These are phyloP conservation scores for Acestrorhynchus altus DNA, from an alignment of 2,797 vertebrate species.

Conservation along the genomic window DNA sequence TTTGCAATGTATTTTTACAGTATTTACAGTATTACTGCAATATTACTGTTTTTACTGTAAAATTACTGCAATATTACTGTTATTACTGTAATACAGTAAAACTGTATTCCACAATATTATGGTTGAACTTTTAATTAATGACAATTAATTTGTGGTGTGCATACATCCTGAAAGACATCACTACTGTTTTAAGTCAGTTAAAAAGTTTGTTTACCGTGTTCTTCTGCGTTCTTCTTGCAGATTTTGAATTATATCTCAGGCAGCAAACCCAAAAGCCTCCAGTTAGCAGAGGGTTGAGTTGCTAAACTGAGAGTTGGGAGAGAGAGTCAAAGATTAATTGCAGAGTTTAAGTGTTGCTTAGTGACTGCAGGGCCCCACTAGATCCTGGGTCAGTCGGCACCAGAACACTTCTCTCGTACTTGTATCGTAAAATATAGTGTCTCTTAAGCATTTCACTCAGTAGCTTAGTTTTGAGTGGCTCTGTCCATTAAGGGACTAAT, in stretches of 20 bases:
- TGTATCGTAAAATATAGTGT: constrained; percentile 9
- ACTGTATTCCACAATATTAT: too few species aligned
- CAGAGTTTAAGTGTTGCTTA: constrained; percentile 52
- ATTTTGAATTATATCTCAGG: background rate
- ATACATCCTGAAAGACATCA: too few species aligned
- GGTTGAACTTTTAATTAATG: too few species aligned
- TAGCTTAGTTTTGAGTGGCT: constrained; percentile 10
- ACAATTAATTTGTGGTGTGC: too few species aligned
- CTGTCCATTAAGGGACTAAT: constrained; percentile 1
- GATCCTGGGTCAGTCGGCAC: constrained; percentile 61
- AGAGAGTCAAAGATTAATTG: constrained; percentile 62
- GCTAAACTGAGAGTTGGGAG: constrained; percentile 54
- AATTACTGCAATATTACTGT: too few species aligned
- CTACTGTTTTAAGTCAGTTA: too few species aligned
- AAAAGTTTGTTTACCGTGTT: too few species aligned
- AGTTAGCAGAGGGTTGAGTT: constrained; percentile 51
- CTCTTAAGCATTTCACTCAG: constrained; percentile 13
- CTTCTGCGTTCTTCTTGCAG: too few species aligned
- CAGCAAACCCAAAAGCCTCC: background rate
- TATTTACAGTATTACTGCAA: too few species aligned
- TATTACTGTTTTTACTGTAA: too few species aligned
- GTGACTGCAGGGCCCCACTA: constrained; percentile 65
- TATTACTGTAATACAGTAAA: too few species aligned
- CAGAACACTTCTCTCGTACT: constrained; percentile 27
- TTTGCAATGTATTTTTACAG: too few species aligned